phyloP scores from a whole-genome alignment of 2,113 vertebrate genomes.

The Mustela lutreola region DNA sequence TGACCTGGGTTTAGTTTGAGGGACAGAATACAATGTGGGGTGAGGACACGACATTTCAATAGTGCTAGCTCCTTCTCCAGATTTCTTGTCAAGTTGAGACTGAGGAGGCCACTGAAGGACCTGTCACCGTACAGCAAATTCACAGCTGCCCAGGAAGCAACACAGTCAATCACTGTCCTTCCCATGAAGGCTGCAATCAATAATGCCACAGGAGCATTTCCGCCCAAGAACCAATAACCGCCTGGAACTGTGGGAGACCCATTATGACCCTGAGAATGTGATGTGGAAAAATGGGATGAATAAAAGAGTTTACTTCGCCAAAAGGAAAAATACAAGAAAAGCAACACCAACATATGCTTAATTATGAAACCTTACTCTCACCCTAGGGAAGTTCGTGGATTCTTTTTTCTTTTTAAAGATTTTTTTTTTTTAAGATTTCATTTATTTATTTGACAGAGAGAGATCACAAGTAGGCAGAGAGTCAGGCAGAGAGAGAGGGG shows the following conservation, averaged over 20 bases:
- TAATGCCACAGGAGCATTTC: slow-evolving; percentile 80
- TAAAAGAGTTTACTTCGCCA: slow-evolving; percentile 71
- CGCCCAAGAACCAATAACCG: slow-evolving; percentile 81
- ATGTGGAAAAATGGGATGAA: slow-evolving; percentile 75
- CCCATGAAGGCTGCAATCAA: slow-evolving; percentile 84
- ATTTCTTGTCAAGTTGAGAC: slow-evolving; percentile 75
- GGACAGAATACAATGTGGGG: slow-evolving; percentile 42
- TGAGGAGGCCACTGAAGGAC: slow-evolving; percentile 63
- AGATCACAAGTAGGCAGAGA: too few relatives aligned
- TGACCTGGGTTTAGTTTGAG: slow-evolving; percentile 49
- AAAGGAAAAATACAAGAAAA: slow-evolving; percentile 70
- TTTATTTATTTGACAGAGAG: too few relatives aligned
- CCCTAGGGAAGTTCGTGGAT: slow-evolving; percentile 52
- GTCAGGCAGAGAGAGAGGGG: too few relatives aligned
- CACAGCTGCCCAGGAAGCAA: slow-evolving; percentile 78
- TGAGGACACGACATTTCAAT: slow-evolving; percentile 67
- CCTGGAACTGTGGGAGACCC: slow-evolving; percentile 74
- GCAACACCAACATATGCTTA: slow-evolving; percentile 1
- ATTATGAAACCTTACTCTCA: slow-evolving; percentile 76
- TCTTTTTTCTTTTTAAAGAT: background rate
- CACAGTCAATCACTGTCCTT: slow-evolving; percentile 83
- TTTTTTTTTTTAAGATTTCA: too few relatives aligned
- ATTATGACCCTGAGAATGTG: slow-evolving; percentile 61
- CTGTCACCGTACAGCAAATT: slow-evolving; percentile 61
- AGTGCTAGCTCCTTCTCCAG: slow-evolving; percentile 50